Conservation (phyloP, 2,113 vertebrate species). For the Microcebus jonahi region DNA sequence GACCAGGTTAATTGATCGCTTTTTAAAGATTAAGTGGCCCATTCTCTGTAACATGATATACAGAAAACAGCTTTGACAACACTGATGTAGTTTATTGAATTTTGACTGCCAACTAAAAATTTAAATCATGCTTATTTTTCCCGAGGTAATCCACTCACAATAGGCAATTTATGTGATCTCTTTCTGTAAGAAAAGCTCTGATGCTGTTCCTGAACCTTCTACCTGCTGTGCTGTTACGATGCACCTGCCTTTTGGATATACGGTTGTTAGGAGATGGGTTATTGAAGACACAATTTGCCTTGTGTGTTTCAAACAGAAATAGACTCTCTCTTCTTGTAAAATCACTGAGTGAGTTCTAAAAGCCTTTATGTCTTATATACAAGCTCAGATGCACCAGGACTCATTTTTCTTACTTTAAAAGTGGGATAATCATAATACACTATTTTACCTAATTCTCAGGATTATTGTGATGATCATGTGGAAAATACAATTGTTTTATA, state of each 20-base stretch:
- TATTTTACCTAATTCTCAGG: background rate
- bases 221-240: background rate
- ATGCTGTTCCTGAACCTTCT: slow-evolving; percentile 52
- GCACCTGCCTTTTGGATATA: slow-evolving; percentile 65
- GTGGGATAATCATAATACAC: background rate
- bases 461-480: slow-evolving; percentile 37
- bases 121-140: slow-evolving; percentile 74
- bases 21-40: slow-evolving; percentile 70
- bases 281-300: background rate
- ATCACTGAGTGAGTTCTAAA: background rate
- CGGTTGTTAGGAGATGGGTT: background rate
- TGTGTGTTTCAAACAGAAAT: slow-evolving; percentile 18
- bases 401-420: slow-evolving; percentile 33
- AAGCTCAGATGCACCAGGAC: slow-evolving; percentile 2
- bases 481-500: slow-evolving; percentile 10
- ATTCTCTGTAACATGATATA: slow-evolving; percentile 57
- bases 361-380: background rate
- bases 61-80: slow-evolving; percentile 60
- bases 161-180: slow-evolving; percentile 61
- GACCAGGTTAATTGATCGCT: slow-evolving; percentile 68
- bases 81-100: slow-evolving; percentile 51
- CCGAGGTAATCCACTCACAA: slow-evolving; percentile 67
- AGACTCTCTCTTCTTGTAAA: background rate
- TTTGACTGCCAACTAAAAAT: slow-evolving; percentile 66
- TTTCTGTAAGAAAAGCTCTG: slow-evolving; percentile 48